These are phyloP conservation scores for Cygnus buccinator DNA, from an alignment of 2,113 vertebrate species.

Conservation along the genomic window DNA sequence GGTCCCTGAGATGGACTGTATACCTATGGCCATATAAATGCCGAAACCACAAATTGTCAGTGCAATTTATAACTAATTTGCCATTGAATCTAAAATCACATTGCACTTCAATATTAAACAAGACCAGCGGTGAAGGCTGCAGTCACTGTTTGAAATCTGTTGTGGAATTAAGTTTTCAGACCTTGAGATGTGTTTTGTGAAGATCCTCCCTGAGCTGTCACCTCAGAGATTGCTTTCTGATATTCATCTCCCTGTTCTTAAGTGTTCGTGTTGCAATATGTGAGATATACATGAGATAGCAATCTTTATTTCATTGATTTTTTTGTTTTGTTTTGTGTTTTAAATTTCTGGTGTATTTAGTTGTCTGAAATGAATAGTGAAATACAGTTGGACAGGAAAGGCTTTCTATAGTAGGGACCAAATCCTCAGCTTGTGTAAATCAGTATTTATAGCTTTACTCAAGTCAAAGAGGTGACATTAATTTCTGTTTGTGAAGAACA, in stretches of 20 bases:
- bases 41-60: not conserved
- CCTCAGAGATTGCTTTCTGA: not conserved
- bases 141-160: not conserved
- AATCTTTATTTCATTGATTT: not conserved
- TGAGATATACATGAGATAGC: not conserved
- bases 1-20: not conserved
- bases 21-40: not conserved
- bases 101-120: not conserved
- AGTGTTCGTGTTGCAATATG: not conserved
- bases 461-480: not conserved
- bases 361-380: not conserved
- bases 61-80: not conserved
- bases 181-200: not conserved
- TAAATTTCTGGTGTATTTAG: not conserved
- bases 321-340: not conserved
- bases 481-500: not conserved
- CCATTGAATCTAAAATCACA: not conserved
- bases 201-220: not conserved
- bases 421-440: not conserved
- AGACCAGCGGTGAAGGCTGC: not conserved
- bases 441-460: not conserved
- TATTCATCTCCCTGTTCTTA: not conserved
- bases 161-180: not conserved
- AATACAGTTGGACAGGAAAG: not conserved
- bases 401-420: not conserved